A percentile compares a stretch with the other conserved stretches of the same genome.
Evolutionary conservation across 2,888 invertebrate genomes (phyloP).

Genomic region (Chrysolina americana): DNA sequence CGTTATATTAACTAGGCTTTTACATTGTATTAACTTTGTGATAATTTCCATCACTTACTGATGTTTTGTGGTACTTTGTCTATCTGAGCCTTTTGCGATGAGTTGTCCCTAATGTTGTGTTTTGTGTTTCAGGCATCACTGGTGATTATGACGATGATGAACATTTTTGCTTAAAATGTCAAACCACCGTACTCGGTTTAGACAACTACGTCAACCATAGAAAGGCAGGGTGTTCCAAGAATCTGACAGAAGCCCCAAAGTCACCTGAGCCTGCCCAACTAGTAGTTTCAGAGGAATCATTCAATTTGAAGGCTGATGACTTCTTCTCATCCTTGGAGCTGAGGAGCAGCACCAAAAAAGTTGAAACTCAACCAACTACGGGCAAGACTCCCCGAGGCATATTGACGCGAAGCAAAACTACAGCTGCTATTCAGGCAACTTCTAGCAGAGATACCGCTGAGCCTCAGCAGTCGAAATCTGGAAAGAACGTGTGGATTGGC

Average conservation of each 20-base stretch:
- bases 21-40: too few relatives aligned
- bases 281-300: constrained; percentile 70
- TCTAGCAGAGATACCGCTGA: constrained; percentile 55
- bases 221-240: constrained; percentile 78
- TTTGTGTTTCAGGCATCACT: constrained; percentile 68
- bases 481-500: constrained; percentile 77
- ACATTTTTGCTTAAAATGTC: constrained; percentile 92
- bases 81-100: neutral
- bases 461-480: constrained; percentile 63
- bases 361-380: constrained; percentile 68
- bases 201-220: constrained; percentile 89
- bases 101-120: neutral
- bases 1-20: too few relatives aligned
- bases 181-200: constrained; percentile 85
- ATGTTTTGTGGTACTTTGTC: too few relatives aligned
- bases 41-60: too few relatives aligned
- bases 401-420: constrained; percentile 69
- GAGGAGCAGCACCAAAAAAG: constrained; percentile 80
- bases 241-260: constrained; percentile 58
- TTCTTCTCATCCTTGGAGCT: constrained; percentile 89
- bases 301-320: constrained; percentile 83
- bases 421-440: constrained; percentile 60
- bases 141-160: constrained; percentile 85
- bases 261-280: constrained; percentile 63
- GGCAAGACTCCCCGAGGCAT: constrained; percentile 64